Base-by-base conservation (phyloP, 2,797 vertebrate genomes). In the Sandelia bainsii region DNA sequence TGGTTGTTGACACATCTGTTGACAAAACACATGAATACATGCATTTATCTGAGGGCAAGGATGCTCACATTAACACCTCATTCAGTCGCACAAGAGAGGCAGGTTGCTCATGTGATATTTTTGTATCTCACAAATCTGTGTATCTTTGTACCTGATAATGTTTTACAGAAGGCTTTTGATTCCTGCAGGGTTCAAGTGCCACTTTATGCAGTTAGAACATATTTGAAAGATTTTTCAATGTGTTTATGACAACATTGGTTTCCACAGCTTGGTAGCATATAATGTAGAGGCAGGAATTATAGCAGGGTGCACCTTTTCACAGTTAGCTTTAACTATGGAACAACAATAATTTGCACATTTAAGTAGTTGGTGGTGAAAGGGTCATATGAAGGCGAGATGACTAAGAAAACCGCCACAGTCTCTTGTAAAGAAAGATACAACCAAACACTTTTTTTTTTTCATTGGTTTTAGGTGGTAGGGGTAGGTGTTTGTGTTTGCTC, bases 121-220 rank as follows among this genome's bases (percentile, higher is more conserved):
- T 48, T 73, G 27, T 34, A 44, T 19, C 32, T 42, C 2, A 8
- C 20, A 64, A 53, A 54, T 56, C 25, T 19, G 19, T 48, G 13
- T 11, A 25, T 32, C 45, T 60, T 49, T 67, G 16, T 69, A 53
- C n/a, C 25, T 17, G 5, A 60, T 13, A 23, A 52, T 58, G 8
- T 23, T 1, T 32, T 50, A 46, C 12, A 0, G 5, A 5, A 56
- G n/a, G 17, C 22, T 32, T 77, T 65, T 74, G 37, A 60, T 62
- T 57, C 48, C 14, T 39, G 25, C 29, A 5, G 29, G 23, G 60
- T 74, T 66, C 11, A 75, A 64, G 45, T 75, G 39, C 32, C 42
- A 67, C 32, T 67, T 72, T 23, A 42, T 1, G 8, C 16, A 51
- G 42, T 54, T n/a, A 17, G 23, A 65, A 49, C 17, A 40, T 34